These are phyloP conservation scores for Cardiocondyla obscurior DNA, from an alignment of 1,140 invertebrate species.

Conservation along the genomic window DNA sequence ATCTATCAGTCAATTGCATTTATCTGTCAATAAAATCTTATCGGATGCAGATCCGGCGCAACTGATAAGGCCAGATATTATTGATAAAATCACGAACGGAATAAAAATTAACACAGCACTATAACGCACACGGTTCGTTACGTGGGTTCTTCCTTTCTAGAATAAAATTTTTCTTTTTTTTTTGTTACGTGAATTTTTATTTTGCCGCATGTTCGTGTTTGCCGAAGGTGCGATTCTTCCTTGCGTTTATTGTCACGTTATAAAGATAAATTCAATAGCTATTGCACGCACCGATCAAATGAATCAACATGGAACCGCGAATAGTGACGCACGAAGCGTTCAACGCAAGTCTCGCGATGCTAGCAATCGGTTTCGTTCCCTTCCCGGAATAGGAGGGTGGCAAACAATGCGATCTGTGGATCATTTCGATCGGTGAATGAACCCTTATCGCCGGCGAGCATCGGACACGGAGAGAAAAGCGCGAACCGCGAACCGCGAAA, in stretches of 20 bases:
- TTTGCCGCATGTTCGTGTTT: not conserved
- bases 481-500: not conserved
- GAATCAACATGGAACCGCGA: constrained; percentile 32
- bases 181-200: not conserved
- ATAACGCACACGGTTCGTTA: too few relatives aligned
- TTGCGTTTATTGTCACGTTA: constrained; percentile 30
- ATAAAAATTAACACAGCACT: too few relatives aligned
- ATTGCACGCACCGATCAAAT: constrained; percentile 16
- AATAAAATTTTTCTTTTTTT: not conserved
- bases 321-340: constrained; percentile 38
- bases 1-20: constrained; percentile 36
- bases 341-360: constrained; percentile 13
- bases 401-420: constrained; percentile 52
- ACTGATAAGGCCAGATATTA: not conserved
- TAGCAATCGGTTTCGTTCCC: constrained; percentile 14
- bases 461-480: not conserved
- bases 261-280: constrained; percentile 32
- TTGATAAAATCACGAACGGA: not conserved
- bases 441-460: constrained; percentile 47
- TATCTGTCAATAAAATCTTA: constrained; percentile 60
- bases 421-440: constrained; percentile 65
- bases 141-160: not conserved
- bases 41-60: constrained; percentile 33
- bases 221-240: not conserved
- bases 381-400: constrained; percentile 28